A percentile compares a stretch with the other conserved stretches of the same genome.
Conservation (phyloP, 2,888 invertebrate species). For the Drosophila leonis region DNA sequence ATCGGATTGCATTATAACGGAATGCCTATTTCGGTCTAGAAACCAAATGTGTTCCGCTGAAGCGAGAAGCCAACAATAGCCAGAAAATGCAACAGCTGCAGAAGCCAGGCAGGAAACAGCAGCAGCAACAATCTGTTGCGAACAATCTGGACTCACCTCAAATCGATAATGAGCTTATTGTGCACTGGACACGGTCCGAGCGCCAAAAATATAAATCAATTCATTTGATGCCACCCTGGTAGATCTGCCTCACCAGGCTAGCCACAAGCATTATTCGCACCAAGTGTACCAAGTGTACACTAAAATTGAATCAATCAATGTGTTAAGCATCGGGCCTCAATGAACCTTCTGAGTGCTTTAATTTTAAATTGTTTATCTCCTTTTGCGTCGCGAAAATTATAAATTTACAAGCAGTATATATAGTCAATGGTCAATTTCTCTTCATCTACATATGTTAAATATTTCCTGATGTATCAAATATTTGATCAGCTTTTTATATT, state of each 20-base stretch:
- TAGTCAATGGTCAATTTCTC: not conserved
- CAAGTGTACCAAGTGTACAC: not conserved
- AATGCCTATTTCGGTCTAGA: not conserved
- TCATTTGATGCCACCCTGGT: slow-evolving; percentile 64
- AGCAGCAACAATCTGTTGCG: slow-evolving; percentile 7
- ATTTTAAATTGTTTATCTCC: slow-evolving; percentile 16
- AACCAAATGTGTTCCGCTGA: not conserved
- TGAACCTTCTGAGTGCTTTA: no score
- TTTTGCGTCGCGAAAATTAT: not conserved
- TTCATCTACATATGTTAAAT: not conserved
- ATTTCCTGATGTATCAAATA: not conserved
- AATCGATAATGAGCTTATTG: slow-evolving; percentile 23
- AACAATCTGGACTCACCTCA: not conserved
- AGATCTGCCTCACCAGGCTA: slow-evolving; percentile 2
- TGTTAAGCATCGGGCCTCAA: not conserved
- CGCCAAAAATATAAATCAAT: slow-evolving; percentile 34
- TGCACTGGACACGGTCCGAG: slow-evolving; percentile 61
- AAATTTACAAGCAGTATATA: not conserved
- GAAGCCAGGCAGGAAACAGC: not conserved
- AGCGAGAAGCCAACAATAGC: not conserved
- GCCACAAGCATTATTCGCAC: not conserved
- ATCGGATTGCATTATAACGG: not conserved
- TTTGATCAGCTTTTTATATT: not conserved
- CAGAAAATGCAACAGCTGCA: slow-evolving; percentile 1
- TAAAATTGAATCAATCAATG: not conserved